Percentiles rank a stretch among this genome's conserved stretches.
Evolutionary conservation across 2,888 invertebrate genomes (phyloP).

Genomic region (Antheraea assamensis): DNA sequence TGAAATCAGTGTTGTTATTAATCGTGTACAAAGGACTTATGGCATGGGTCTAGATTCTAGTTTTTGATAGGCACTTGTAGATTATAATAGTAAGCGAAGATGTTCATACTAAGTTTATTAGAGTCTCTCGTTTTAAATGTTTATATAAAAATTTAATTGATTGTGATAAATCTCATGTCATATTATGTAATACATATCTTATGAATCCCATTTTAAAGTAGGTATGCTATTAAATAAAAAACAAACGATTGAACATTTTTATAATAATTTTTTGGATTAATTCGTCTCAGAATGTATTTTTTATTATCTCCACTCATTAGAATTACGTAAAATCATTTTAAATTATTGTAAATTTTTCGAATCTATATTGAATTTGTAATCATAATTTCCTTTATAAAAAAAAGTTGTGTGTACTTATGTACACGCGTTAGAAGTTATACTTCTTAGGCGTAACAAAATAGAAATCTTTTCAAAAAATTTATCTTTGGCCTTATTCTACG

Average conservation of each 20-base stretch:
- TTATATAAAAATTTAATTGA: background rate
- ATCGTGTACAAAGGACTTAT: background rate
- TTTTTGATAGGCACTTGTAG: background rate
- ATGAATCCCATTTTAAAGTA: background rate
- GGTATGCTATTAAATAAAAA: background rate
- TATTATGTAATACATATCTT: conserved; percentile 5
- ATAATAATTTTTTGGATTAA: background rate
- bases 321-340: background rate
- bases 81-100: background rate
- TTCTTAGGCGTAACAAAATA: no score
- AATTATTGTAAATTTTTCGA: background rate
- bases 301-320: background rate
- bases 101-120: background rate
- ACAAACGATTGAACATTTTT: background rate
- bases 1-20: background rate
- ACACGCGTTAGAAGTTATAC: no score
- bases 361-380: background rate
- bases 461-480: no score
- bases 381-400: background rate
- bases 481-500: no score
- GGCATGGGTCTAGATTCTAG: background rate
- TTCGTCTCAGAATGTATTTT: background rate
- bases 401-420: no score
- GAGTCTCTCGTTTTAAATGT: background rate
- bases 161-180: background rate